Base-by-base conservation (phyloP, 2,797 vertebrate genomes). In the Rallus crepitans region DNA sequence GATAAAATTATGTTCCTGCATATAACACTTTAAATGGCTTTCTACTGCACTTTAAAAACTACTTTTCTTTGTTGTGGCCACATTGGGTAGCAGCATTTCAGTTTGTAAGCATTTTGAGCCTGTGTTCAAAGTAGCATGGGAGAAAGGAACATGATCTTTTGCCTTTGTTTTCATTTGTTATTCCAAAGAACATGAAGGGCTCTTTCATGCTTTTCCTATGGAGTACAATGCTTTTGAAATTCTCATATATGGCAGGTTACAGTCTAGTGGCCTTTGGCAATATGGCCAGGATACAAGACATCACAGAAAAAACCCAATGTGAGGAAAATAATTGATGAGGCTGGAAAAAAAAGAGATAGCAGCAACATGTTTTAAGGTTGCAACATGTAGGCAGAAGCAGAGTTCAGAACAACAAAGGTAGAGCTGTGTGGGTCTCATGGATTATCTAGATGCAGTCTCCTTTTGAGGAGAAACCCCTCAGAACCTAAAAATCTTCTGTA, bases 51-150 rank as follows among this genome's bases (percentile, higher is more conserved):
- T 77, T 83, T 55, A 52, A 64, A 82, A 79, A 68, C 23, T 56
- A 28, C 20, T 76, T 31, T 17, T 82, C 89, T 96, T 91, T 96
- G 61, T 95, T 85, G 93, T 94, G 89, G 92, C 65, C 85, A 12
- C 45, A 73, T 48, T 92, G 75, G 17, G 45, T 37, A 90, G 76
- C 55, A 93, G 50, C 39, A 73, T 76, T 94, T 83, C 70, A 35
- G 63, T 82, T 48, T 87, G 48, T 80, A 93, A 91, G 73, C 71
- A 59, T 65, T 95, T 92, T 79, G 55, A 88, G 37, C 50, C 30
- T 78, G 57, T 83, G 63, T 93, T 94, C 73, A 90, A 94, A 96
- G 82, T 52, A 73, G 18, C 60, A 94, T 35, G 39, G 15, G 61
- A 94, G 77, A 91, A 18, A 83, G 27, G 25, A 94, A 55, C 28